Base-by-base conservation (phyloP, 2,888 invertebrate species). In the Thereva unica region DNA sequence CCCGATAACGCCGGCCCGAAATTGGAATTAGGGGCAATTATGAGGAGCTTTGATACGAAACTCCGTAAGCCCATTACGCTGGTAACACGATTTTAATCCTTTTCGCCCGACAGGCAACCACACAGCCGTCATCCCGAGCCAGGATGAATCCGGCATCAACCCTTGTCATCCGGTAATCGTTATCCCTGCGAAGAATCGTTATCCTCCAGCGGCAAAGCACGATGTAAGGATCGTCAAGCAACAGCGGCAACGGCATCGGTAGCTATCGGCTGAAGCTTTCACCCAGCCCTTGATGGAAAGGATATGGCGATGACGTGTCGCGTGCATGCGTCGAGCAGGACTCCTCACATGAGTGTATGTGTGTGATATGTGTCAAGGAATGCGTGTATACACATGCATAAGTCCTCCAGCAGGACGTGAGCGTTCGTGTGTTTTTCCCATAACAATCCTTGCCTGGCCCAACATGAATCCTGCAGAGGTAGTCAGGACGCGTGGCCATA, bases 381-480 rank as follows among this genome's bases (percentile, higher is more conserved):
- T 59, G 59, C 50, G 50, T 50, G 10, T 23, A 23, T 23, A 23
- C 23, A 23, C 23, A 23, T 23, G 23, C 23, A 23, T 23, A 23
- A n/a, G 23, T 23, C 23, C 23, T 23, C 23, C 23, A 23, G 23
- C 23, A 2, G 2, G 23, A 23, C 23, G 23, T 23, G 2, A 23
- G 23, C 23, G 23, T 23, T 2, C 50, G 2, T 23, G 56, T 56
- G 37, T 45, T 44, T 44, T 5, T 23, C 41, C 34, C 12, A 61
- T 8, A 10, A 56, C 34, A 23, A n/a, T 50, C 38, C 10, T 61
- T 61, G 40, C 55, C 54, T 54, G 40, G 41, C 53, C 42, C 63
- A 64, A 64, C 54, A 64, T 12, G 52, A 53, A 64, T 44, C 10
- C 10, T 53, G n/a, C n/a, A 52, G 42, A 64, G 63, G 63, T 64